A percentile compares a stretch with the other conserved stretches of the same genome.
These are phyloP conservation scores for Myotis brandtii DNA, from an alignment of 2,113 vertebrate genomes.

Conservation along the genomic window DNA sequence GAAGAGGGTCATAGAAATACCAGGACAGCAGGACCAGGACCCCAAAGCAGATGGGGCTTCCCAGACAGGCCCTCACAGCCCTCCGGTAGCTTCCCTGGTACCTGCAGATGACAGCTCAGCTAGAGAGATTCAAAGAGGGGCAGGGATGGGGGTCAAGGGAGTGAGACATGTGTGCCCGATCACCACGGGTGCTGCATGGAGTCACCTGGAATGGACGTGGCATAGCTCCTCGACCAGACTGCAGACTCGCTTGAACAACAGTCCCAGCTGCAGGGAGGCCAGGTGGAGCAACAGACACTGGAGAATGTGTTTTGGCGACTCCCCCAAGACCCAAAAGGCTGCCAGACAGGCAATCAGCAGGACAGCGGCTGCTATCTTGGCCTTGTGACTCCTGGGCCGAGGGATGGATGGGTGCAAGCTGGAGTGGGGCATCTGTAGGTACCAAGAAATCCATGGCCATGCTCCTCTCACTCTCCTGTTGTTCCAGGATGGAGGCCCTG, in stretches of 20 bases:
- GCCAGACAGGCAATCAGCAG: conserved; percentile 61
- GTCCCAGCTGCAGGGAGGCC: conserved; percentile 66
- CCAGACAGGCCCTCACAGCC: conserved; percentile 69
- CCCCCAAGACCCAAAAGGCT: neutral
- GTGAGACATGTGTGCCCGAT: neutral
- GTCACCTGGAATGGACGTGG: conserved; percentile 84
- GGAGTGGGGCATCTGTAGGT: conserved; percentile 68
- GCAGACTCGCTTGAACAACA: conserved; percentile 76
- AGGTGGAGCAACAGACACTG: conserved; percentile 62
- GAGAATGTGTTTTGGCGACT: neutral
- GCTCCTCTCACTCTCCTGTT: neutral
- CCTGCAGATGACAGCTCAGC: conserved; percentile 68
- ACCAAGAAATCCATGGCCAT: conserved; percentile 23
- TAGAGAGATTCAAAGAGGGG: neutral
- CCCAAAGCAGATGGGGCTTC: neutral
- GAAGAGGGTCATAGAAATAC: conserved; percentile 61
- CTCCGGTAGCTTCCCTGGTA: conserved; percentile 77
- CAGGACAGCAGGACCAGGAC: conserved; percentile 56
- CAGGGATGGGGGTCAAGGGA: no score
- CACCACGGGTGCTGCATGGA: neutral
- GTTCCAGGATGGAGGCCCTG: neutral
- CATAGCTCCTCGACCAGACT: conserved; percentile 79
- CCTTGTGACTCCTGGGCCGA: conserved; percentile 55
- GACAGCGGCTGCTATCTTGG: neutral
- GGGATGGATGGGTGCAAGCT: conserved; percentile 74